These are phyloP conservation scores for Anabacerthia variegaticeps DNA, from an alignment of 2,797 vertebrate genomes.

Conservation along the genomic window DNA sequence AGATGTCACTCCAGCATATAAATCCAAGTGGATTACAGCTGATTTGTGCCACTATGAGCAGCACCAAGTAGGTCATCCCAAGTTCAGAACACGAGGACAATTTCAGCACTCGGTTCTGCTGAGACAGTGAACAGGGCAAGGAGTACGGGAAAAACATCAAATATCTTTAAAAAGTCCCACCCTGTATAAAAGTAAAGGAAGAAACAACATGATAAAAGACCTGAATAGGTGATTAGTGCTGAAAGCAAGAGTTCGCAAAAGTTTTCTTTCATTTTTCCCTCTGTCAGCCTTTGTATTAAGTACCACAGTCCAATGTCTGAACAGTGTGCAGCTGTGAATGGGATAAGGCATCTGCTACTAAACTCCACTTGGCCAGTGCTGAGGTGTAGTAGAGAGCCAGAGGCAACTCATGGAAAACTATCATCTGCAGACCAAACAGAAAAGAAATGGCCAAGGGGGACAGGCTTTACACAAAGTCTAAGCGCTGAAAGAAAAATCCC, in stretches of 20 bases:
- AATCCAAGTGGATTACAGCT: background rate
- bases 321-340: fast-evolving
- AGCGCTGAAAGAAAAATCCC: background rate
- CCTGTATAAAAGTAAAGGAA: background rate
- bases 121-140: background rate
- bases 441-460: background rate
- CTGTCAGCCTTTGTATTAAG: background rate
- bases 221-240: background rate
- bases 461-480: background rate
- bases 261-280: background rate
- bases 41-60: background rate
- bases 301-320: background rate
- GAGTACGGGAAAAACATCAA: too few relatives aligned
- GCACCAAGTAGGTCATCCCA: background rate
- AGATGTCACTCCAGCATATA: background rate
- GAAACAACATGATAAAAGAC: background rate
- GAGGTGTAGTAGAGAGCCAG: background rate
- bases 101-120: background rate
- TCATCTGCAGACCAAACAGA: background rate
- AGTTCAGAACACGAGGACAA: background rate
- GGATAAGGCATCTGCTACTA: background rate
- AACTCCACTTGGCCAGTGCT: background rate
- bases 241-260: background rate
- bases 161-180: background rate
- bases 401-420: background rate